phyloP scores from a whole-genome alignment of 2,113 vertebrate species.

The Pimephales promelas region DNA sequence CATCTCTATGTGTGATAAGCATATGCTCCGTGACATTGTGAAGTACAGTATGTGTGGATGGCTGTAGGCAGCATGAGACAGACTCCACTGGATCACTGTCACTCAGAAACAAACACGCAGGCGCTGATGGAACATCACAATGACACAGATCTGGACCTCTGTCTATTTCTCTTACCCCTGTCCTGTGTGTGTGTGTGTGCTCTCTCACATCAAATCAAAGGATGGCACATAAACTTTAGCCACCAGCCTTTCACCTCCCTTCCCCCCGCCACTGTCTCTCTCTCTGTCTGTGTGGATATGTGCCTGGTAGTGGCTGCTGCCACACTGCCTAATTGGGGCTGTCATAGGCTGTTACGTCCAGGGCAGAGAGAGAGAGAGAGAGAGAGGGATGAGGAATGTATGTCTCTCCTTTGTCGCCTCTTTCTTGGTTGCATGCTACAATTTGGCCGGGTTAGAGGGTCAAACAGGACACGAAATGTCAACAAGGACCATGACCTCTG shows the following conservation, averaged over 20 bases:
- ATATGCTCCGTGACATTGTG: slow-evolving; percentile 46
- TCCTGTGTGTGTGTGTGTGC: slow-evolving; percentile 60
- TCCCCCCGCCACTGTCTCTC: slow-evolving; percentile 9
- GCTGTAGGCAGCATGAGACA: slow-evolving; percentile 54
- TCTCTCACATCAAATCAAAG: slow-evolving; percentile 74
- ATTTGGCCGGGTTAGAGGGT: slow-evolving; percentile 44
- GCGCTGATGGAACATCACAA: slow-evolving; percentile 71
- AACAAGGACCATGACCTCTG: slow-evolving; percentile 39
- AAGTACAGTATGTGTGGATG: slow-evolving; percentile 46
- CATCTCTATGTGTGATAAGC: not conserved
- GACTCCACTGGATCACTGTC: slow-evolving; percentile 73
- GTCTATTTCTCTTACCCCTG: slow-evolving; percentile 68
- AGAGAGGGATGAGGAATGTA: slow-evolving; percentile 30
- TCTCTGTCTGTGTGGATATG: slow-evolving; percentile 49
- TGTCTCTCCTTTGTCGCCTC: slow-evolving; percentile 26
- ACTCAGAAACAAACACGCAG: slow-evolving; percentile 69
- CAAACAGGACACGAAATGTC: slow-evolving; percentile 46
- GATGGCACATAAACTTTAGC: slow-evolving; percentile 65
- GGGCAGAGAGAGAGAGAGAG: slow-evolving; percentile 31
- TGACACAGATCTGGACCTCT: slow-evolving; percentile 75
- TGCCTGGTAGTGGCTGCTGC: slow-evolving; percentile 56
- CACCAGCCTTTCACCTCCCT: slow-evolving; percentile 60
- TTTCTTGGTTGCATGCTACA: slow-evolving; percentile 11
- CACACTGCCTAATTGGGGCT: slow-evolving; percentile 64
- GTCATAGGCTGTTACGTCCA: slow-evolving; percentile 59